Conservation (phyloP, 2,888 invertebrate species). For the Drosophila sordidula region DNA sequence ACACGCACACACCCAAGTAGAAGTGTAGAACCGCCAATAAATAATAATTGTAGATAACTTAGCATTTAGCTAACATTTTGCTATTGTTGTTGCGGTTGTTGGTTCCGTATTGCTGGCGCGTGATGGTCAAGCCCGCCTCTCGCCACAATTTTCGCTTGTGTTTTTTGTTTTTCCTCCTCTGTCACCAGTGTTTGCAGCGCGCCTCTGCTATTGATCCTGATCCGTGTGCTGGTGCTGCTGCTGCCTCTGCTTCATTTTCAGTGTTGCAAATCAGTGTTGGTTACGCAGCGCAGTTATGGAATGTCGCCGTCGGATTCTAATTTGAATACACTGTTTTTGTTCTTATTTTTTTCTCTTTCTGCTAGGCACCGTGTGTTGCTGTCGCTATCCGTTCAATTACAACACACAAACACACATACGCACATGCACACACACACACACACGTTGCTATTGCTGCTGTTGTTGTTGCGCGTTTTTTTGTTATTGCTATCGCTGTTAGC, state of each 20-base stretch:
- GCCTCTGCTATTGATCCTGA: slow-evolving; percentile 54
- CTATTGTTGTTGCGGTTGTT: slow-evolving; percentile 28
- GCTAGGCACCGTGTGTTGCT: slow-evolving; percentile 37
- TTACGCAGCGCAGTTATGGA: slow-evolving; percentile 72
- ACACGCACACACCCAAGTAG: slow-evolving; percentile 30
- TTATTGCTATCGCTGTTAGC: slow-evolving; percentile 59
- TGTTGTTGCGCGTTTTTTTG: slow-evolving; percentile 56
- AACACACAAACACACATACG: slow-evolving; percentile 37
- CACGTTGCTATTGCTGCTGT: slow-evolving; percentile 23
- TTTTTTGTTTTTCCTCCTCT: slow-evolving; percentile 13
- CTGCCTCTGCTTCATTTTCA: slow-evolving; percentile 46
- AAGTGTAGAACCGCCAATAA: slow-evolving; percentile 62
- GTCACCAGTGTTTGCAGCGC: slow-evolving; percentile 4
- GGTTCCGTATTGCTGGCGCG: slow-evolving; percentile 71
- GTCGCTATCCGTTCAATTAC: slow-evolving; percentile 59
- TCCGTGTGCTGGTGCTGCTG: slow-evolving; percentile 35
- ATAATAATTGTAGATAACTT: slow-evolving; percentile 78
- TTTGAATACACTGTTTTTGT: slow-evolving; percentile 45
- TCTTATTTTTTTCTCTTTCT: slow-evolving; percentile 26
- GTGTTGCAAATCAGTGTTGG: slow-evolving; percentile 38
- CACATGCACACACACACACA: slow-evolving; percentile 37
- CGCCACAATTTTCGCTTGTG: slow-evolving; percentile 12
- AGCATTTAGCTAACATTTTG: slow-evolving; percentile 75
- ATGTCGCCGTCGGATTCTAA: slow-evolving; percentile 67
- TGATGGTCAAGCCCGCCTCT: slow-evolving; percentile 52